Base-by-base conservation (phyloP, 2,888 invertebrate genomes). In the Gerosis bhagava region DNA sequence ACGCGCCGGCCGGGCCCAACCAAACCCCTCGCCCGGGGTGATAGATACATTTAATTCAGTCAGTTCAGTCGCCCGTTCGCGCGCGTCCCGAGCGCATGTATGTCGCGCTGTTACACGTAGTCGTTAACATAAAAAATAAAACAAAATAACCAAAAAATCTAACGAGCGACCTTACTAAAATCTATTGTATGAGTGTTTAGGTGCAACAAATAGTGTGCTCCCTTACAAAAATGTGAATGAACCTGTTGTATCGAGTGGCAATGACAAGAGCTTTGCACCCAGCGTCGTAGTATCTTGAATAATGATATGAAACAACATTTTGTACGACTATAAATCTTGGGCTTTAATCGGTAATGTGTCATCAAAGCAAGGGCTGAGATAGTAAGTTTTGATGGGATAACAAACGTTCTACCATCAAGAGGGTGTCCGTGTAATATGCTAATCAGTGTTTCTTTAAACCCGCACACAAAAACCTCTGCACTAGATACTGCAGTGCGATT, bases 401-500 rank as follows among this genome's bases (percentile, higher is more conserved):
- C 60, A 56, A 60, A 55, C 62, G 59, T 64, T 64, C 59, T 63
- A 59, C 70, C 67, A 68, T 63, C 68, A 65, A 67, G 65, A 72
- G 73, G 66, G 60, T 70, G 70, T 73, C 73, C 66, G 75, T 81
- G 70, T 76, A 78, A 82, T 84, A 86, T 88, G 86, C 81, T 81
- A 84, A 87, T 83, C 73, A 75, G 75, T 69, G 75, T 83, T 83
- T 79, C 83, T 84, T 84, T 80, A 70, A 75, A 73, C 75, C 70
- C 77, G 75, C 75, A 77, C 73, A 83, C 83, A 86, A 86, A 86
- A 88, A 87, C 77, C 83, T 81, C 88, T 86, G 88, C 88, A 87
- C 84, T 79, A 77, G 75, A 77, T 73, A 83, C 88, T 87, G 88
- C 88, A 88, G 81, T 88, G 86, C 82, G 82, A 86, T 87, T 86